Evolutionary conservation across 2,888 invertebrate species (phyloP), one percentile per base, ranked within the genome.

Genomic region (Oligia latruncula): DNA sequence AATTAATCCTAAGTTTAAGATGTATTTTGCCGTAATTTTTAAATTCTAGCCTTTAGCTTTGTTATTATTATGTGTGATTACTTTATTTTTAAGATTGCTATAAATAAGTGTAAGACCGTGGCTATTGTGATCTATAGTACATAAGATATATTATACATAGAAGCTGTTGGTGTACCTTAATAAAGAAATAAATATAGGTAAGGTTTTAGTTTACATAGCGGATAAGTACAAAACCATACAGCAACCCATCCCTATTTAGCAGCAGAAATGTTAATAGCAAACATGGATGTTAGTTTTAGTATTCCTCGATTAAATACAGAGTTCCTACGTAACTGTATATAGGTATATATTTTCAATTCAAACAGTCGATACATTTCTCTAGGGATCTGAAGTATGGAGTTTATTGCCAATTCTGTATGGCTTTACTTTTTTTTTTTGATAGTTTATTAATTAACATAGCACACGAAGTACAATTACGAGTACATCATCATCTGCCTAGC

Each of bases 231-330:
- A 20, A 29, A 29, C 20, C 11, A 29, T 11, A 49, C 46, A 15
- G 4, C 17, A 52, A 20, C 46, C 15, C 55, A 64, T 58, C 15
- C 13, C 52, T 62, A 81, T 4, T 64, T 5, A 60, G 5, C 35
- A 60, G 11, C 23, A 15, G 13, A 68, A 74, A 58, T 58, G 49
- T 58, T 43, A 70, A 71, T 60, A 70, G n/a, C 29, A 66, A 80
- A 71, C 23, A 23, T 35, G 49, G 11, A 66, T 75, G 70, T 52
- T 66, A 20, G 43, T 11, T 67, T 43, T 62, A 46, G 52, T 52
- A 60, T 60, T 80, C 29, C n/a, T 75, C 11, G 43, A 76, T 35
- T 46, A 66, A 58, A 77, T 58, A 58, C 55, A 35, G 20, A 15
- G 11, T 40, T 52, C 1, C 8, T 23, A 11, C 23, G 23, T 29